These are phyloP conservation scores for Rhagonycha fulva DNA, from an alignment of 2,888 invertebrate species.

Conservation along the genomic window DNA sequence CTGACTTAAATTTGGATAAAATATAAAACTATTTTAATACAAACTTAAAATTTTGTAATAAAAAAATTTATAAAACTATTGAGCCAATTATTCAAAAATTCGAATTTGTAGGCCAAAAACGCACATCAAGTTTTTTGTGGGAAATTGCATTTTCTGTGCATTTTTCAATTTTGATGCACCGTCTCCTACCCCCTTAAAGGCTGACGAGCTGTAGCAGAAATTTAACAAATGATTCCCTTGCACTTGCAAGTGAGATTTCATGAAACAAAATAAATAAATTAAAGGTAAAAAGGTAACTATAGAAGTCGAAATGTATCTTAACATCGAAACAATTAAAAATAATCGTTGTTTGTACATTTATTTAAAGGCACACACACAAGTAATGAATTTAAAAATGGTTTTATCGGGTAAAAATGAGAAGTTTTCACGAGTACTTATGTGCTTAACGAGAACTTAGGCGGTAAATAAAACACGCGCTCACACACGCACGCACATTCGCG, in stretches of 20 bases:
- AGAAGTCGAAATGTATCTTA: slow-evolving; percentile 23
- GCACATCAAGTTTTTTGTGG: background rate
- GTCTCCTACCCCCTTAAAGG: background rate
- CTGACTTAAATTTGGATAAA: no score
- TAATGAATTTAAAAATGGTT: background rate
- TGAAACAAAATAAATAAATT: slow-evolving; percentile 18
- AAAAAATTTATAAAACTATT: no score
- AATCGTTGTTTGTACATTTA: slow-evolving; percentile 43
- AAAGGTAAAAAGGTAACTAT: slow-evolving; percentile 32
- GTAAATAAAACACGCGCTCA: background rate
- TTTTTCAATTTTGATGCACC: background rate
- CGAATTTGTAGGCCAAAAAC: background rate
- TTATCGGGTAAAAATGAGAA: background rate
- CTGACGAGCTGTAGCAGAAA: background rate
- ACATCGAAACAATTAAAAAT: slow-evolving; percentile 32
- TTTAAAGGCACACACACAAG: slow-evolving; percentile 47
- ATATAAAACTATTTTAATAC: no score
- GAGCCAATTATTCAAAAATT: no score
- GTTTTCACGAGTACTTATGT: background rate
- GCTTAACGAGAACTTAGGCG: background rate
- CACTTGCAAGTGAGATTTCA: background rate
- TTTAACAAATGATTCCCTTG: background rate
- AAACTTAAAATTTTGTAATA: no score
- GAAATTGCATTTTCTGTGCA: background rate
- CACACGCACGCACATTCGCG: background rate